Conservation (phyloP, 2,797 vertebrate species). For the Hapalemur alaotrensis region DNA sequence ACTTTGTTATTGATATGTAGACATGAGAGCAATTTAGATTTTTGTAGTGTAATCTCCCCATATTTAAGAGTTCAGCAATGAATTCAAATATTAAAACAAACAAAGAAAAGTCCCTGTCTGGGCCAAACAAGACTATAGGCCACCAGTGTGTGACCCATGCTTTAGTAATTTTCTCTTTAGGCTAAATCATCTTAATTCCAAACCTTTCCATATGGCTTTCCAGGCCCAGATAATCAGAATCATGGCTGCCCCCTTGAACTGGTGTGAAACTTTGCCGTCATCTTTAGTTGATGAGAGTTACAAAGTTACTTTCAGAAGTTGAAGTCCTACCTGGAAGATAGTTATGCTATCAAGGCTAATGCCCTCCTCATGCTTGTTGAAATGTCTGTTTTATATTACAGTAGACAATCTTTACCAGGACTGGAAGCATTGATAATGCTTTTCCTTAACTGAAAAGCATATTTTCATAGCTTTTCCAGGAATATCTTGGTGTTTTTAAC, state of each 20-base stretch:
- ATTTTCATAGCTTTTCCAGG: neutral
- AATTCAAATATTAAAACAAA: constrained; percentile 34
- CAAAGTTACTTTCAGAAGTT: constrained; percentile 31
- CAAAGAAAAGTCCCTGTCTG: neutral
- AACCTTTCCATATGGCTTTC: neutral
- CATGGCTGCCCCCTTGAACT: neutral
- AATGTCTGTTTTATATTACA: constrained; percentile 43
- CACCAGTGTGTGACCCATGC: neutral
- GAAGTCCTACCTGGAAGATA: constrained; percentile 32
- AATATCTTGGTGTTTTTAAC: constrained; percentile 57
- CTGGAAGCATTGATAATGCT: neutral
- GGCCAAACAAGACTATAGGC: neutral
- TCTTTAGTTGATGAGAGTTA: neutral
- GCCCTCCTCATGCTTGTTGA: constrained; percentile 24
- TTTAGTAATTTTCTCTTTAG: constrained; percentile 30
- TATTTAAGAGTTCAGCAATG: neutral
- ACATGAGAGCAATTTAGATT: neutral
- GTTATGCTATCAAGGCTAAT: constrained; percentile 35
- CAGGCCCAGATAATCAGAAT: neutral
- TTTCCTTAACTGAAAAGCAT: neutral
- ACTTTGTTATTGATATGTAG: neutral
- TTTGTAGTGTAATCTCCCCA: neutral
- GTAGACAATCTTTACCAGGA: neutral
- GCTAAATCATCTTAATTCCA: neutral
- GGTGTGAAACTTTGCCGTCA: neutral